A percentile compares a stretch with the other conserved stretches of the same genome.
Conservation (phyloP, 1,140 invertebrate genomes). For the Hypothenemus hampei region DNA sequence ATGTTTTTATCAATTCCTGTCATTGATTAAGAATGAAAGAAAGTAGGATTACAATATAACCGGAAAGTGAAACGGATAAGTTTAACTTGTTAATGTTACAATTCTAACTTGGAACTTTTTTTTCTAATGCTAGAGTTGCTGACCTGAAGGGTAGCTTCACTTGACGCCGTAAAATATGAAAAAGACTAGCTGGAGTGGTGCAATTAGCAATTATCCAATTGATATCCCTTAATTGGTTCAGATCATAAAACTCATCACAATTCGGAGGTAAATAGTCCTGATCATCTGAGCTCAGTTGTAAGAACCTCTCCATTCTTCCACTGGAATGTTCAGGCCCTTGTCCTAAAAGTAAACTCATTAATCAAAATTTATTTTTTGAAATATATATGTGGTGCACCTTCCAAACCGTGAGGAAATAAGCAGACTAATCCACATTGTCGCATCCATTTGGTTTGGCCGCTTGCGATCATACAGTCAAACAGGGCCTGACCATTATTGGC, state of each 20-base stretch:
- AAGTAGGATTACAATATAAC: neutral
- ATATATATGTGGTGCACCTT: constrained; percentile 55
- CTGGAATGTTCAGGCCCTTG: constrained; percentile 83
- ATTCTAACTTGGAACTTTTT: neutral
- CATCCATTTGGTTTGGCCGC: constrained; percentile 79
- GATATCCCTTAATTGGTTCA: constrained; percentile 73
- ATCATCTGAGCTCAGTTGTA: constrained; percentile 78
- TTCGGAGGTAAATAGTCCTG: constrained; percentile 47
- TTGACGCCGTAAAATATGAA: constrained; percentile 81
- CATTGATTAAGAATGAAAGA: neutral
- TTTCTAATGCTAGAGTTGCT: neutral
- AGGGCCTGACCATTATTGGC: constrained; percentile 79
- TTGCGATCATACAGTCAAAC: constrained; percentile 78
- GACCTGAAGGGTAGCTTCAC: constrained; percentile 66
- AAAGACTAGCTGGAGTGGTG: constrained; percentile 80
- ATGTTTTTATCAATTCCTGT: no score
- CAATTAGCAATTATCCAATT: constrained; percentile 82
- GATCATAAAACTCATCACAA: constrained; percentile 54
- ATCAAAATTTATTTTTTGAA: constrained; percentile 3
- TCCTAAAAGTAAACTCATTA: constrained; percentile 17
- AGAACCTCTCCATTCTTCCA: constrained; percentile 73
- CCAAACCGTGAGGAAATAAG: constrained; percentile 84
- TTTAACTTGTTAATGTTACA: neutral
- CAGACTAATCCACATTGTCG: constrained; percentile 76
- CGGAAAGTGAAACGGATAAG: neutral